These are phyloP conservation scores for Aphelinus certus DNA, from an alignment of 1,140 invertebrate genomes.

Conservation along the genomic window DNA sequence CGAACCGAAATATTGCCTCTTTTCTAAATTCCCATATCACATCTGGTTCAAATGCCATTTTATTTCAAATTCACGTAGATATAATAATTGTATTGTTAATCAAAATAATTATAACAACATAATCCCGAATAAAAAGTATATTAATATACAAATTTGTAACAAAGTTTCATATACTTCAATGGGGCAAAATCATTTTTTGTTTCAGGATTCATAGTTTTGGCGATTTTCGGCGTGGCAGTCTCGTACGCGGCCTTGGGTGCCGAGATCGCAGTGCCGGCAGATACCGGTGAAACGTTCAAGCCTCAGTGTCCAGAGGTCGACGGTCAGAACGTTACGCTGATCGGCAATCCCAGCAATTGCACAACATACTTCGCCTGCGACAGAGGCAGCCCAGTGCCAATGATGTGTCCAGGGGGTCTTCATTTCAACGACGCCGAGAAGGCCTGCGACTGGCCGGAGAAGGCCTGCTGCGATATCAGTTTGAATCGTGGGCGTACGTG, in stretches of 20 bases:
- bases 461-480: slow-evolving; percentile 61
- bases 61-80: no score
- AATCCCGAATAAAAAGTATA: no score
- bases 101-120: no score
- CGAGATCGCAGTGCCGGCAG: background rate
- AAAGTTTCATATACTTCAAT: no score
- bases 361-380: slow-evolving; percentile 70
- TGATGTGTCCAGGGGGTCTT: slow-evolving; percentile 64
- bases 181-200: no score
- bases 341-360: slow-evolving; percentile 67
- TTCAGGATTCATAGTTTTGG: no score
- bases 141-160: no score
- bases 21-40: no score
- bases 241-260: background rate
- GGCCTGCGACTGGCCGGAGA: slow-evolving; percentile 68
- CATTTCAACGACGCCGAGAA: slow-evolving; percentile 66
- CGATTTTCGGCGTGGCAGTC: no score
- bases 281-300: slow-evolving; percentile 11
- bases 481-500: background rate
- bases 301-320: slow-evolving; percentile 39
- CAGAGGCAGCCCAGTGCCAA: slow-evolving; percentile 59
- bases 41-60: no score
- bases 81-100: no score
- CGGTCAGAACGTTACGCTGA: slow-evolving; percentile 53
- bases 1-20: no score